phyloP scores from a whole-genome alignment of 1,140 invertebrate genomes.

The Metaphire vulgaris region DNA sequence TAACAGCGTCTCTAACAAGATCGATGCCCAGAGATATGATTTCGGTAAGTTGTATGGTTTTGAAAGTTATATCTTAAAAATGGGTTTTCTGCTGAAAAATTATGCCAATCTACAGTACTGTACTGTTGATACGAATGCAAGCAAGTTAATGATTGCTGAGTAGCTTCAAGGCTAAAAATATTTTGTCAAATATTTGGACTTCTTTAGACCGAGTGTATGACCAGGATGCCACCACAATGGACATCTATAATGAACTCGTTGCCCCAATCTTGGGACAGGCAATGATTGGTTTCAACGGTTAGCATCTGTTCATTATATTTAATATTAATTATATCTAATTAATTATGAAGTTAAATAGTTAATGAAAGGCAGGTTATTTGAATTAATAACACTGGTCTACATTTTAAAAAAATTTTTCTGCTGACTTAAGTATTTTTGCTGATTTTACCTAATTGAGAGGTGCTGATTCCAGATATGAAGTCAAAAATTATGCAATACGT shows the following conservation, averaged over 20 bases:
- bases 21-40: background rate
- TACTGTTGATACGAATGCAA: background rate
- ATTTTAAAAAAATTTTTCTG: background rate
- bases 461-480: background rate
- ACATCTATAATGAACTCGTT: conserved; percentile 38
- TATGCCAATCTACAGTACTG: background rate
- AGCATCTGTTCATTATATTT: too few relatives aligned
- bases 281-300: conserved; percentile 43
- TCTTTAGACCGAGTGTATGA: conserved; percentile 43
- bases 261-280: conserved; percentile 37
- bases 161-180: too few relatives aligned
- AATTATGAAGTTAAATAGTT: too few relatives aligned
- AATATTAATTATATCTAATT: too few relatives aligned
- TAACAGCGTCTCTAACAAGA: background rate
- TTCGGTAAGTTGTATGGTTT: background rate
- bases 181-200: too few relatives aligned
- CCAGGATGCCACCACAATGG: conserved; percentile 33
- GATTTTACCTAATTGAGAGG: background rate
- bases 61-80: background rate
- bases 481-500: background rate
- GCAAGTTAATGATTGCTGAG: background rate
- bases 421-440: background rate
- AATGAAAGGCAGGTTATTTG: background rate
- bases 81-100: background rate
- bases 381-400: background rate